Base-by-base conservation (phyloP, 2,113 vertebrate genomes). In the Argyrosomus japonicus region DNA sequence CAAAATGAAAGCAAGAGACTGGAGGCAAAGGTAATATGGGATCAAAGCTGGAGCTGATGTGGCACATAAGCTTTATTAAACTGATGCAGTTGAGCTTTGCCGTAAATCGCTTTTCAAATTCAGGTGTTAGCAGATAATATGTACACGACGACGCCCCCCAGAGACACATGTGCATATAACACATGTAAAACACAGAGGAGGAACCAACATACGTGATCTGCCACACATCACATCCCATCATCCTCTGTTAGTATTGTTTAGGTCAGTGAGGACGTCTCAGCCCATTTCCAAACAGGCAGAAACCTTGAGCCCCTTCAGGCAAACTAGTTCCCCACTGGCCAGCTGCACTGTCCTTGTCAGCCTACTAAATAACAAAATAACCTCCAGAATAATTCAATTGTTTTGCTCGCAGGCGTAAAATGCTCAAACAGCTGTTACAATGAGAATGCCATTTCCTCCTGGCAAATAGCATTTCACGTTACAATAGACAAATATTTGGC, bases 361-460 rank as follows among this genome's bases (percentile, higher is more conserved):
- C 86, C 79, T 83, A 61, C 87, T 82, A 89, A 92, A 91, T 81
- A 91, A 90, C 87, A 77, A 92, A 92, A 91, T 90, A 89, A 93
- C 85, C 89, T 87, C 84, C 76, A 80, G 80, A 93, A 91, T 92
- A 85, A 94, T 91, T 89, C 85, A 81, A 89, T 88, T 90, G 90
- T 86, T 90, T 87, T 62, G 70, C 89, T 82, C 48, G 60, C 69
- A 86, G 76, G 65, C 4, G 69, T 68, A 85, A 89, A 90, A 84
- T 54, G 76, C 75, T 85, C 78, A 71, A 88, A 91, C 88, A 87
- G 85, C 87, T 89, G 86, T 82, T 86, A 79, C 77, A 82, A 91
- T 71, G 60, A 85, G 68, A 91, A 89, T 51, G 73, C 68, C 53
- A 85, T 91, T 92, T 84, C 77, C 87, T 89, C 58, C 76, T n/a